Conservation (phyloP, 2,797 vertebrate species). For the Phylloscopus collybita region DNA sequence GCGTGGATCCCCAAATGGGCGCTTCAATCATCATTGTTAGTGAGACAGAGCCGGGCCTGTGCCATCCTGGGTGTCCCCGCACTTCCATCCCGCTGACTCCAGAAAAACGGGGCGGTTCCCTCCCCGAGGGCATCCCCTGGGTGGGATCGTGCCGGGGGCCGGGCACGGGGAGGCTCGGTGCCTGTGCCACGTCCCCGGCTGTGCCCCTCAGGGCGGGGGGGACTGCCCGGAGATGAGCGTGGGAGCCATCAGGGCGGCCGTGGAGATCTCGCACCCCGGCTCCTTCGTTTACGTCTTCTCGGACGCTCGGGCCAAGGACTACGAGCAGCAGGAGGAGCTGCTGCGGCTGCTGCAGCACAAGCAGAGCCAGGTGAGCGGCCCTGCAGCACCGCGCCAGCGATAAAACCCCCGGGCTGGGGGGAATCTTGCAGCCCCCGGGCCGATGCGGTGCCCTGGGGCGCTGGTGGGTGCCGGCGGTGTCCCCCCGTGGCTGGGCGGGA, state of each 20-base stretch:
- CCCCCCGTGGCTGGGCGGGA: fast-evolving
- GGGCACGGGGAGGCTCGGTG: neutral
- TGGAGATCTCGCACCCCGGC: slow-evolving; percentile 89
- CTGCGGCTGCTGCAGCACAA: slow-evolving; percentile 90
- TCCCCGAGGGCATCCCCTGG: fast-evolving
- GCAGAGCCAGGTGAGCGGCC: slow-evolving; percentile 87
- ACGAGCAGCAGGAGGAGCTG: slow-evolving; percentile 86
- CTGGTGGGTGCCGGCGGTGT: neutral
- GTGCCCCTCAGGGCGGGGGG: slow-evolving; percentile 85
- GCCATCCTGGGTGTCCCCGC: neutral
- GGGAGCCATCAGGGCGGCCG: slow-evolving; percentile 89
- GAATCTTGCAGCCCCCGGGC: neutral
- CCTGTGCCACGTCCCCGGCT: fast-evolving
- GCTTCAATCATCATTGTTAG: fast-evolving
- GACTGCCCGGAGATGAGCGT: slow-evolving; percentile 98
- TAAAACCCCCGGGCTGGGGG: fast-evolving
- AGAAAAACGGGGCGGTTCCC: neutral
- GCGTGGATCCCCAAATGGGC: neutral
- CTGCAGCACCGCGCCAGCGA: fast-evolving
- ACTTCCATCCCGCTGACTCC: fast-evolving
- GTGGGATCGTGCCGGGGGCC: neutral
- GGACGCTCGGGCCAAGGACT: slow-evolving; percentile 94
- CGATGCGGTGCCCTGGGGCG: fast-evolving
- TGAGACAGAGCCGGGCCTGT: fast-evolving
- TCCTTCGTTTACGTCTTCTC: slow-evolving; percentile 96